phyloP scores from a whole-genome alignment of 2,888 invertebrate genomes.

The Mantis religiosa region DNA sequence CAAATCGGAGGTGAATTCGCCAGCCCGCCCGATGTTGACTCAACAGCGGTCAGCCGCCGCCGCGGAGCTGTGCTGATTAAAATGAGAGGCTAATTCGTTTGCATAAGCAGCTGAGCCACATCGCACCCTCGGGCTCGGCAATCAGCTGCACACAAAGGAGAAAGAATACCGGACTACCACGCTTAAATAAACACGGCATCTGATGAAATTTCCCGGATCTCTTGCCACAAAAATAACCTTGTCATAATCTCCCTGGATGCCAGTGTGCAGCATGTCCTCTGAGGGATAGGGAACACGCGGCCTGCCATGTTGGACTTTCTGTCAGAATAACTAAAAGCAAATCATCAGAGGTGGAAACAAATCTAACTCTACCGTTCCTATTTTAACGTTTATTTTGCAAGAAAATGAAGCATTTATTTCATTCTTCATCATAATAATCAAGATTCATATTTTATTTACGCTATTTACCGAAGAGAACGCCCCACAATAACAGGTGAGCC shows the following conservation, averaged over 20 bases:
- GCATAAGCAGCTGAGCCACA: conserved; percentile 14
- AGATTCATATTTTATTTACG: no score
- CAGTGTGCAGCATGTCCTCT: background rate
- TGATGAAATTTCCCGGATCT: background rate
- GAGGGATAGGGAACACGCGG: background rate
- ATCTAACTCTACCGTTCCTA: no score
- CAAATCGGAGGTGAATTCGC: background rate
- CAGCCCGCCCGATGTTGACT: background rate
- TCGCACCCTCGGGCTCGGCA: background rate
- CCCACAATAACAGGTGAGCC: no score
- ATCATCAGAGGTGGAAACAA: no score
- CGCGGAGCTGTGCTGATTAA: background rate
- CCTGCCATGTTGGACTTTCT: background rate
- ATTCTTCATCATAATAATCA: no score
- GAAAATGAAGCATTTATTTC: no score
- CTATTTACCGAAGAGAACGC: no score
- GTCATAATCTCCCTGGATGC: background rate
- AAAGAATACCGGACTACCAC: background rate
- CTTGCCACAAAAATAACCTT: background rate
- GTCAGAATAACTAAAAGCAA: no score
- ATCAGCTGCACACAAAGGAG: background rate
- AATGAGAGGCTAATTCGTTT: conserved; percentile 17
- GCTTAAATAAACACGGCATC: background rate
- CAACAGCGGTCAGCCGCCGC: background rate
- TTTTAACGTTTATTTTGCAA: no score